Conservation (phyloP, 2,888 invertebrate genomes). For the Limenitis camilla region DNA sequence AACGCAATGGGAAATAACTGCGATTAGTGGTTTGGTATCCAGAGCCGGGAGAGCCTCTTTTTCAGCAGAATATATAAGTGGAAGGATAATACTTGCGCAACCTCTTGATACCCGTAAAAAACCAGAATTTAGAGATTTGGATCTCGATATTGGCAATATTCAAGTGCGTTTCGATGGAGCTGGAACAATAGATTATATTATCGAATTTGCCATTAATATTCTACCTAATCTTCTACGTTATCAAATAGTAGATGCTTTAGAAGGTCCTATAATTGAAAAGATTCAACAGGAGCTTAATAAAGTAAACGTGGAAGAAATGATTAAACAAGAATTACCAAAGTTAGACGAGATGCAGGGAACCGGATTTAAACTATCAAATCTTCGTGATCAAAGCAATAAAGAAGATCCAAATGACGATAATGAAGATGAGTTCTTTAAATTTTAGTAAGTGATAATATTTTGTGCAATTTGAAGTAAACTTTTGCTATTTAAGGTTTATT, state of each 20-base stretch:
- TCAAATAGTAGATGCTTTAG: conserved; percentile 90
- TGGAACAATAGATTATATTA: conserved; percentile 87
- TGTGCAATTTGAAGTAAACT: too few species aligned
- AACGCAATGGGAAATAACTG: conserved; percentile 85
- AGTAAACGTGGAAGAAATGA: conserved; percentile 82
- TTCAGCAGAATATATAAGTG: conserved; percentile 85
- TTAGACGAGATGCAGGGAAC: conserved; percentile 75
- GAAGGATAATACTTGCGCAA: conserved; percentile 81
- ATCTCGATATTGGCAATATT: conserved; percentile 88
- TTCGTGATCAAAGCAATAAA: conserved; percentile 35
- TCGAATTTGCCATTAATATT: conserved; percentile 87
- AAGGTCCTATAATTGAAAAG: conserved; percentile 82
- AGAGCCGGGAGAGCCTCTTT: conserved; percentile 83
- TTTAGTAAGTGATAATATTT: conserved; percentile 31
- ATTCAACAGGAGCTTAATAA: conserved; percentile 83
- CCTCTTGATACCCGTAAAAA: conserved; percentile 84
- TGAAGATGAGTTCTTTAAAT: conserved; percentile 69
- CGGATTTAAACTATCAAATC: conserved; percentile 60
- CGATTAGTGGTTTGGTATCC: conserved; percentile 79
- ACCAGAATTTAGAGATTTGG: conserved; percentile 81
- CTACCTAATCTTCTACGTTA: conserved; percentile 89
- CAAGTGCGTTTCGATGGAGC: conserved; percentile 89
- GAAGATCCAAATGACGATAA: conserved; percentile 45
- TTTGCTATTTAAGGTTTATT: too few species aligned
- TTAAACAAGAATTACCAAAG: conserved; percentile 80